phyloP scores from a whole-genome alignment of 2,797 vertebrate genomes.

The Morelia viridis region DNA sequence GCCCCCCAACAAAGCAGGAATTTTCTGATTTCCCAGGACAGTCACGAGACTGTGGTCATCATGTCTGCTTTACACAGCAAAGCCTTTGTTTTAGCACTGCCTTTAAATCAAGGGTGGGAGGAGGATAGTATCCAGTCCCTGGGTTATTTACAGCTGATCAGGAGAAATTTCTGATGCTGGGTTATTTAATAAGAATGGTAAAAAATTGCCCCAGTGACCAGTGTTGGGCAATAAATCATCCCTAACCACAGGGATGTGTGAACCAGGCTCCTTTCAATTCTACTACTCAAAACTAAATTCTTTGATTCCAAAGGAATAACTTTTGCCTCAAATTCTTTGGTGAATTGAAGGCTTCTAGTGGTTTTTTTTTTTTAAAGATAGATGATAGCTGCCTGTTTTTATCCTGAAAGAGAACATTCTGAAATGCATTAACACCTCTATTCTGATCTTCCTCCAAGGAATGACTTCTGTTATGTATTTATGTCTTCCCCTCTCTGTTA shows the following conservation, averaged over 20 bases:
- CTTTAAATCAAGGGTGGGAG: not conserved
- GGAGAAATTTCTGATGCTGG: not conserved
- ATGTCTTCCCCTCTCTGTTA: not conserved
- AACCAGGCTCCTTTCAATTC: not conserved
- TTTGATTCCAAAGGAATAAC: not conserved
- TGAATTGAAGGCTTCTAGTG: not conserved
- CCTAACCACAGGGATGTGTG: not conserved
- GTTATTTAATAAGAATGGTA: not conserved
- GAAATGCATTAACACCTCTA: not conserved
- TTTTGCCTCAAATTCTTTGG: not conserved
- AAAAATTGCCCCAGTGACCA: not conserved
- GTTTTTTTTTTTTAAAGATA: not conserved
- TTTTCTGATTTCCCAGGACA: not conserved
- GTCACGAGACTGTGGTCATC: too few species aligned
- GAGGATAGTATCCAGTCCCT: not conserved
- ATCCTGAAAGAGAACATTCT: not conserved
- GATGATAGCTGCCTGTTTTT: not conserved
- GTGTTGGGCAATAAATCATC: not conserved
- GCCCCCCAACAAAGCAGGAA: not conserved
- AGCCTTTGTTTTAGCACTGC: too few species aligned
- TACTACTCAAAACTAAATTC: not conserved
- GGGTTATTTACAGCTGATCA: not conserved
- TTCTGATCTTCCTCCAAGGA: not conserved
- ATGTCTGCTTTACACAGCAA: not conserved
- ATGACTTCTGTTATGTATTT: not conserved